phyloP scores from a whole-genome alignment of 2,113 vertebrate species.

The Sphaerodactylus townsendi region DNA sequence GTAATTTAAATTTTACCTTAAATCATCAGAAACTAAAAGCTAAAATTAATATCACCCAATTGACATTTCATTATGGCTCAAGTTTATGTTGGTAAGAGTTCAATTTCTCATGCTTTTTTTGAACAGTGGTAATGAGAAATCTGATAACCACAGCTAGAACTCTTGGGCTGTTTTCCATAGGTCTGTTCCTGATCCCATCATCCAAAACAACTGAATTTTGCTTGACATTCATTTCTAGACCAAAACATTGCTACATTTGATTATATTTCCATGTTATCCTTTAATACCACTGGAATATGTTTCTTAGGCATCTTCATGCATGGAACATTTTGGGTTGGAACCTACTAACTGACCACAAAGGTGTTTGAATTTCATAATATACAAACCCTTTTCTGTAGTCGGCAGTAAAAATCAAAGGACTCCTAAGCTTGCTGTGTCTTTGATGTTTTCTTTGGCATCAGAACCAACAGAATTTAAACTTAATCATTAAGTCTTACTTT shows the following conservation, averaged over 20 bases:
- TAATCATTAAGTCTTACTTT: slow-evolving; percentile 47
- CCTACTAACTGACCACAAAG: not conserved
- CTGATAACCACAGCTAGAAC: slow-evolving; percentile 70
- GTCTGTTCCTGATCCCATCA: slow-evolving; percentile 65
- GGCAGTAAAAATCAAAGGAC: slow-evolving; percentile 49
- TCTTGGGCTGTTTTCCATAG: slow-evolving; percentile 68
- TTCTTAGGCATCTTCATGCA: slow-evolving; percentile 56
- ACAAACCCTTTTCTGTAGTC: slow-evolving; percentile 55
- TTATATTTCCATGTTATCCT: slow-evolving; percentile 68
- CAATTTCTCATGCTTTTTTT: slow-evolving; percentile 73
- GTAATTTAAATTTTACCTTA: slow-evolving; percentile 56
- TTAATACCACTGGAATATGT: slow-evolving; percentile 51
- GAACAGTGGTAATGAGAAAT: slow-evolving; percentile 73
- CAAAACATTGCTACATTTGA: slow-evolving; percentile 68
- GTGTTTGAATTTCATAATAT: too few relatives aligned
- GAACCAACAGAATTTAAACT: slow-evolving; percentile 22
- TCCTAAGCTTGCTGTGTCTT: slow-evolving; percentile 41
- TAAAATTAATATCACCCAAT: slow-evolving; percentile 63
- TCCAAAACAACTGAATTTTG: slow-evolving; percentile 67
- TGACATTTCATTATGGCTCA: slow-evolving; percentile 70
- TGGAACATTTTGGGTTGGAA: slow-evolving; percentile 51
- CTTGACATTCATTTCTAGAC: slow-evolving; percentile 71
- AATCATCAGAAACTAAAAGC: slow-evolving; percentile 52
- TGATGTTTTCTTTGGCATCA: slow-evolving; percentile 54
- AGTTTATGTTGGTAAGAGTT: slow-evolving; percentile 67